phyloP scores from a whole-genome alignment of 2,888 invertebrate species.

The Pherbina coryleti region DNA sequence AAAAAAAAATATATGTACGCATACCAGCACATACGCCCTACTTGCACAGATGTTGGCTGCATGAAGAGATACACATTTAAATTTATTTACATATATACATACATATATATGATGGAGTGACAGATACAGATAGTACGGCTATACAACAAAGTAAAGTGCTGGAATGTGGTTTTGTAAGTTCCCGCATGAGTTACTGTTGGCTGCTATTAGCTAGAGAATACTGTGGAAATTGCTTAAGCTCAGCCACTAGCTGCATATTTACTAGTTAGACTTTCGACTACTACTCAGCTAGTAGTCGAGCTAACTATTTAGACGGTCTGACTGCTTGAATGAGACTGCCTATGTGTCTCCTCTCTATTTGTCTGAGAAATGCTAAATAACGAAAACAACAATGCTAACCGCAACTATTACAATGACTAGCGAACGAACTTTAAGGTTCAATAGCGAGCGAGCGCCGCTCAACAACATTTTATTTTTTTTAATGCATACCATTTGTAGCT shows the following conservation, averaged over 20 bases:
- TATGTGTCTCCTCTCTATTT: constrained; percentile 38
- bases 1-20: background rate
- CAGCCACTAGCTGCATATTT: background rate
- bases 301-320: background rate
- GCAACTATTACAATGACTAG: background rate
- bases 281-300: background rate
- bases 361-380: background rate
- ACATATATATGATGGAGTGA: background rate
- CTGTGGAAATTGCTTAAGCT: background rate
- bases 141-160: constrained; percentile 37
- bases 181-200: constrained; percentile 54
- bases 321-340: background rate
- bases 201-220: constrained; percentile 13
- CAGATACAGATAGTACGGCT: constrained; percentile 3
- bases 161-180: constrained; percentile 67
- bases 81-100: background rate
- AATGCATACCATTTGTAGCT: background rate
- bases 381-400: constrained; percentile 34
- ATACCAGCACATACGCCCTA: background rate
- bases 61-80: background rate
- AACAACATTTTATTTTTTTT: background rate
- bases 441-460: background rate
- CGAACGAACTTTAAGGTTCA: background rate
- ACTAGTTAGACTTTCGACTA: background rate
- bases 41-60: background rate